Evolutionary conservation across 92 coral and sea anemone species (phyloP), one percentile per base, ranked within the genome.

Genomic region (Blastomussa wellsi): DNA sequence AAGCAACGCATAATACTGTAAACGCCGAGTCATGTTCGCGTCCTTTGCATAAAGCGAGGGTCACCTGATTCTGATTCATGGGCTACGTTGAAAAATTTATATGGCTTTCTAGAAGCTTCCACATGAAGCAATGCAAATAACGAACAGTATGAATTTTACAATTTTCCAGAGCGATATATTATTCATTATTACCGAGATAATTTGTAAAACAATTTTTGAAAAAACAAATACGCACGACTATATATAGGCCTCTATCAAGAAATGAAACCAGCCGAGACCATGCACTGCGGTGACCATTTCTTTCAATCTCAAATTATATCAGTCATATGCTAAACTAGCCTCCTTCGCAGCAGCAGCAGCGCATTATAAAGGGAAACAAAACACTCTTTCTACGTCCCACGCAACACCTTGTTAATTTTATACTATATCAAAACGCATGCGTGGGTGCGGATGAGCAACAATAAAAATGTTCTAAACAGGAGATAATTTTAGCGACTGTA

Each of bases 401-500:
- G 77, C 51, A 41, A 72, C 22, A 60, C 47, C 29, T 24, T 22
- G 77, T n/a, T 42, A 37, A 72, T 41, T 19, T 24, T 69, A 75
- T 16, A 75, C 10, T 38, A 9, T 7, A 17, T 8, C 44, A 47
- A 36, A 12, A 20, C 4, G 17, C 32, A 70, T 35, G 33, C 79
- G 64, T 49, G 59, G 31, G 37, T 71, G 37, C 68, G 22, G 65
- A 44, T 39, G 20, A 12, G 48, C 48, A 36, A 20, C 2, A 35
- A 57, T 24, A 60, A 32, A 36, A 65, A 47, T 17, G 47, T 80
- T 44, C 33, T 28, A 66, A 31, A 31, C 72, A 31, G 42, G 22
- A 28, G 48, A 44, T 66, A 80, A 66, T 80, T 80, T 67, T 64
- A 41, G 84, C 75, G 32, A 67, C 62, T 15, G 10, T 29, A 24